Base-by-base conservation (phyloP, 2,797 vertebrate genomes). In the Cynodonichthys magdalenae region DNA sequence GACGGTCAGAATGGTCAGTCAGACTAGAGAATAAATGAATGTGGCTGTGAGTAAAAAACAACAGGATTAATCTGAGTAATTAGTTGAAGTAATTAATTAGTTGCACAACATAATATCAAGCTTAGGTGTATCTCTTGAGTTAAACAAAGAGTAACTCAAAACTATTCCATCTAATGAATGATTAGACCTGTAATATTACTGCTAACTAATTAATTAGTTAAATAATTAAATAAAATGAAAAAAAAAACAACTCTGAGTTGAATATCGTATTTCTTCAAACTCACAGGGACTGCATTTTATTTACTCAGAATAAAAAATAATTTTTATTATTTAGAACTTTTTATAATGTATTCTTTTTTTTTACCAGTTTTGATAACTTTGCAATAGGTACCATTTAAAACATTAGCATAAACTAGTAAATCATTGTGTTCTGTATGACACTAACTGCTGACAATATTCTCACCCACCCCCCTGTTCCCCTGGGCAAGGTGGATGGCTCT, bases 71-170 rank as follows among this genome's bases (percentile, higher is more conserved):
- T 57, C 54, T 66, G 58, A 12, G 57, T 83, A 83, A 85, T 86
- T 75, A 82, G 62, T 48, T 56, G 12, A 49, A 49, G 42, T 81
- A 80, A 86, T 88, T 80, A 56, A 75, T 84, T 68, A 85, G 47
- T 69, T 59, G 65, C 71, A 71, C 56, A 69, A 66, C 59, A 63
- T 36, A 63, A 51, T 9, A 45, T 8, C 59, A 15, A 53, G 44
- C 55, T 57, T 29, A 19, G 52, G 65, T 31, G 62, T 39, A 53
- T 75, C 61, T 53, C 20, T 44, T 57, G 24, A 66, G 60, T 69
- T 51, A 67, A 69, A 18, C 15, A 49, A n/a, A 27, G 14, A 59
- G 19, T 28, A 34, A 9, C 28, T 46, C 28, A 15, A 41, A 53
- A 63, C 20, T 5, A 15, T 39, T 18, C 6, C 6, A 41, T 73